Base-by-base conservation (phyloP, 2,888 invertebrate genomes). In the Lathronympha strigana region DNA sequence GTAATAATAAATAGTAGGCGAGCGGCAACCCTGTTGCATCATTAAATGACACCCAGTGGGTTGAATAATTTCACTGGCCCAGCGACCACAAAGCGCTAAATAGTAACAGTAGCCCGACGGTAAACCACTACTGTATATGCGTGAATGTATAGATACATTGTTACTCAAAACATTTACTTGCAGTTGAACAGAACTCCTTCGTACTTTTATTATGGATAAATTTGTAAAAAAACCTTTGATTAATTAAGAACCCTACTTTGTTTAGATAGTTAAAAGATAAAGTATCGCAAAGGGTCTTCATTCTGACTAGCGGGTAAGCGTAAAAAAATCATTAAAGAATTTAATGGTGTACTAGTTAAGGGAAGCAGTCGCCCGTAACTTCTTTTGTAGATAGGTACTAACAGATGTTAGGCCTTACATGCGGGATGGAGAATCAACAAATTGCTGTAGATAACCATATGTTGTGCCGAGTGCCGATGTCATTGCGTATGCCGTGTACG, bases 391-490 rank as follows among this genome's bases (percentile, higher is more conserved):
- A 23, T n/a, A n/a, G 23, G n/a, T 5, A 6, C 19, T 11, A 1
- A 3, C n/a, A 45, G 21, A 21, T 11, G 4, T 15, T 15, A 38
- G 15, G 38, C 4, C 15, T 38, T 13, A 45, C 43, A 45, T 21
- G 13, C 21, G 45, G 11, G 21, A 21, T 45, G 13, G 23, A 61
- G 50, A 25, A 3, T 49, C 40, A 13, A 31, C 11, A 47, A 8
- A 21, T 31, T 57, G n/a, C n/a, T n/a, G 21, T 28, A 33, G 45
- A 47, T 21, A 63, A 68, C 72, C 73, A 75, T 73, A 71, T 75
- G 75, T 71, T 72, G 69, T 67, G 62, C 64, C 55, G 55, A 69
- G 69, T 67, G 62, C 64, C 55, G 55, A 69, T 63, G 57, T 55
- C 62, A 47, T 66, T 55, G 66, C 28, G 36, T 38, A 47, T 43